Conservation (phyloP, 2,113 vertebrate species). For the Cyanoderma ruficeps region DNA sequence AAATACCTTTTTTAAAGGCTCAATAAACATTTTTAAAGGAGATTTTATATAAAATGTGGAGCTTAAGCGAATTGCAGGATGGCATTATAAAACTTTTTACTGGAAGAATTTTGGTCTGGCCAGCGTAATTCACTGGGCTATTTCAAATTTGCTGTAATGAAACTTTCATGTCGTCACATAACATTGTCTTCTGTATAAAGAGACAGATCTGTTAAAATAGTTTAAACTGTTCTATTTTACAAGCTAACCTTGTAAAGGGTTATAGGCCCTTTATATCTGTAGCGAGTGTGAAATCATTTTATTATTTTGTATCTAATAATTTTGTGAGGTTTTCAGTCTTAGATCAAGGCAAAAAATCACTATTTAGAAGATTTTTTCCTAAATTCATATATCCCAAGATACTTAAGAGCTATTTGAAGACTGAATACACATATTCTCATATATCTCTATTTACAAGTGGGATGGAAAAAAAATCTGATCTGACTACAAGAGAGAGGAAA, state of each 20-base stretch:
- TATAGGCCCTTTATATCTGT: not conserved
- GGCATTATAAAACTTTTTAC: slow-evolving; percentile 11
- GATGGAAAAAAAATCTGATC: not conserved
- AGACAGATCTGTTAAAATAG: not conserved
- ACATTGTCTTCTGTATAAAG: not conserved
- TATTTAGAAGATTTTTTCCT: not conserved
- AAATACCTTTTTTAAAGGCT: not conserved
- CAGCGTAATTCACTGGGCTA: not conserved
- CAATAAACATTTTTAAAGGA: not conserved
- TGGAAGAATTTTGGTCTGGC: not conserved
- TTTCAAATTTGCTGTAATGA: not conserved
- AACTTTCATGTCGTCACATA: not conserved
- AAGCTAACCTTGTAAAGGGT: not conserved
- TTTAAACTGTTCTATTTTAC: not conserved
- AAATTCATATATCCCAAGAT: not conserved
- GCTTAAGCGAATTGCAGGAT: not conserved
- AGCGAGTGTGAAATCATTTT: not conserved
- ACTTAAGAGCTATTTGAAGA: not conserved
- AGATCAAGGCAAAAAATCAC: not conserved
- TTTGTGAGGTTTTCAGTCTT: not conserved
- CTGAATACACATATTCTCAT: not conserved
- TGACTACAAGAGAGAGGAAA: not conserved
- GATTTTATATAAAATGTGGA: not conserved
- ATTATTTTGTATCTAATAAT: not conserved
- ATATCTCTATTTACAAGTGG: not conserved